A percentile compares a stretch with the other conserved stretches of the same genome.
Evolutionary conservation across 2,888 invertebrate genomes (phyloP).

Genomic region (Plemyria rubiginata): DNA sequence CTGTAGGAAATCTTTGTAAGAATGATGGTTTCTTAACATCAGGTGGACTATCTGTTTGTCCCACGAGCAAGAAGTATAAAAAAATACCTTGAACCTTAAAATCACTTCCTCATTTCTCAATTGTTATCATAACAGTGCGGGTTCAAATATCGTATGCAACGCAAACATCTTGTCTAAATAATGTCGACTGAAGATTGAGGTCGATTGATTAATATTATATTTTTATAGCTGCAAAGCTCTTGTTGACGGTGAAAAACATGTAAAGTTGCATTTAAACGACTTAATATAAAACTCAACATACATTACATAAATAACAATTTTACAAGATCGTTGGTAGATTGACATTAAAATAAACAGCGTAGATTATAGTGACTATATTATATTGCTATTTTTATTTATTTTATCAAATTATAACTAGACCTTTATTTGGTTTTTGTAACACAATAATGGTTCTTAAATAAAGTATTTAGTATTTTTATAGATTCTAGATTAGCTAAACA

Average conservation of each 20-base stretch:
- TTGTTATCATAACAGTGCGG: constrained; percentile 13
- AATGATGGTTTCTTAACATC: too few relatives aligned
- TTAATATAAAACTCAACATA: neutral
- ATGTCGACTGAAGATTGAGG: constrained; percentile 19
- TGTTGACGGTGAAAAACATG: neutral
- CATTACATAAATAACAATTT: neutral
- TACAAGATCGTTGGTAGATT: too few relatives aligned
- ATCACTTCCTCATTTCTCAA: constrained; percentile 19
- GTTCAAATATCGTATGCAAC: constrained; percentile 22
- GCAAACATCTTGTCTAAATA: constrained; percentile 19
- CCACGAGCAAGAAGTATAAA: neutral
- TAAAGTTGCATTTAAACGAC: neutral
- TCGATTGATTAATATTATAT: constrained; percentile 19
- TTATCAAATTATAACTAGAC: too few relatives aligned
- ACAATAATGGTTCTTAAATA: too few relatives aligned
- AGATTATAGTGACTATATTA: too few relatives aligned
- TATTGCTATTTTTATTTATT: too few relatives aligned
- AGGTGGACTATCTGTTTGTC: too few relatives aligned
- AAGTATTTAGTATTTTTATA: too few relatives aligned
- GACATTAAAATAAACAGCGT: too few relatives aligned
- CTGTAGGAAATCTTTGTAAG: too few relatives aligned
- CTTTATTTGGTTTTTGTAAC: too few relatives aligned
- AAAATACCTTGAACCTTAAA: constrained; percentile 8
- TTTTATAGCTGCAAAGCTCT: constrained; percentile 17
- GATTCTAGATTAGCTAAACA: too few relatives aligned